These are phyloP conservation scores for Telenomus remus DNA, from an alignment of 1,140 invertebrate genomes.

Conservation along the genomic window DNA sequence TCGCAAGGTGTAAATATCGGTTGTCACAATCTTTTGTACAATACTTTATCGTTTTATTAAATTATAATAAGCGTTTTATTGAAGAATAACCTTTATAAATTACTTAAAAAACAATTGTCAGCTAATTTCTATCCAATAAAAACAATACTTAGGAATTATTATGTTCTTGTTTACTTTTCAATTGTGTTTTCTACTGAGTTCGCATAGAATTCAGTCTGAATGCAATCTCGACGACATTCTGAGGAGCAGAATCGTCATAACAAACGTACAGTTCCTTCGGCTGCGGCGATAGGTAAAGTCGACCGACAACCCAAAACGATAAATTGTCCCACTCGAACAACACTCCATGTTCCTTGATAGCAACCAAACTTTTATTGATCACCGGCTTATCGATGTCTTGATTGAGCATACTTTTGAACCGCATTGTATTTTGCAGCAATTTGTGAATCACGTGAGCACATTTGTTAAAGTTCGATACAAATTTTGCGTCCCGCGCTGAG, in stretches of 20 bases:
- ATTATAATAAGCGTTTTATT: too few species aligned
- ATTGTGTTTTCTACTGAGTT: slow-evolving; percentile 8
- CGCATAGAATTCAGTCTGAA: slow-evolving; percentile 77
- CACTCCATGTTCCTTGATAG: slow-evolving; percentile 85
- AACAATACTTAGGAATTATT: too few species aligned
- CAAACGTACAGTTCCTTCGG: slow-evolving; percentile 86
- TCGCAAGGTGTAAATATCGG: too few species aligned
- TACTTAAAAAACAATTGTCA: too few species aligned
- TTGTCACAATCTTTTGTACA: too few species aligned
- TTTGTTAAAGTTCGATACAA: slow-evolving; percentile 80
- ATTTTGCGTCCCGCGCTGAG: slow-evolving; percentile 73
- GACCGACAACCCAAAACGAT: slow-evolving; percentile 75
- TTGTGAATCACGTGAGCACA: slow-evolving; percentile 82
- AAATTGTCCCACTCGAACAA: slow-evolving; percentile 77
- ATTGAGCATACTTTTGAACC: slow-evolving; percentile 78
- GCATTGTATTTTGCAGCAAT: slow-evolving; percentile 81
- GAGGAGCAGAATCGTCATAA: slow-evolving; percentile 84
- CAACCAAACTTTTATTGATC: slow-evolving; percentile 83
- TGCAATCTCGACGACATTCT: slow-evolving; percentile 88
- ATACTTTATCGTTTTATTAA: too few species aligned
- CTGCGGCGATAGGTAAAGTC: slow-evolving; percentile 83
- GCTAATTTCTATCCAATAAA: too few species aligned
- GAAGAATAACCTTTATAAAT: too few species aligned
- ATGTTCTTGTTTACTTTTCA: too few species aligned
- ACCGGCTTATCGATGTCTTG: slow-evolving; percentile 77